Evolutionary conservation across 2,888 invertebrate genomes (phyloP), one percentile per base, ranked within the genome.

Genomic region (Perithous albicinctus): DNA sequence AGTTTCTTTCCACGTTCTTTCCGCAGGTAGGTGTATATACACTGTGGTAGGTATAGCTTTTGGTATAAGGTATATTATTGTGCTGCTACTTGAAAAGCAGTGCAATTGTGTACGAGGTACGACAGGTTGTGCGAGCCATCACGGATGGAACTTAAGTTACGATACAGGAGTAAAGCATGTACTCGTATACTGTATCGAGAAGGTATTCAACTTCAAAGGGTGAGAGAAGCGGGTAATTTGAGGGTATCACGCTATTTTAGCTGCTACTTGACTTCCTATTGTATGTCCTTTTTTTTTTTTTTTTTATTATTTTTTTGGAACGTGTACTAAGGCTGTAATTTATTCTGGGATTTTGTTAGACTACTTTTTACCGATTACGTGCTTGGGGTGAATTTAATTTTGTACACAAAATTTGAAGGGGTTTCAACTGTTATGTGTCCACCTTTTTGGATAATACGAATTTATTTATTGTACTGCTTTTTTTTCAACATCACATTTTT

Each of bases 231-330:
- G n/a, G 54, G 32, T 75, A 64, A 76, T 75, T 70, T 18, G 56
- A 15, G 56, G 43, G 12, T 76, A 56, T 75, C 80, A 80, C 70
- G 75, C 80, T 66, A 75, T 56, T 41, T 63, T 38, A 15, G 29
- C 43, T 7, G 29, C n/a, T 10, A 32, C 20, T 35, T 38, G 15
- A 64, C 7, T 35, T 41, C 23, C 35, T 26, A 66, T 32, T 46
- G 41, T 70, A 43, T 74, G n/a, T n/a, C n/a, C n/a, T n/a, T n/a
- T n/a, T n/a, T n/a, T n/a, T n/a, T n/a, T n/a, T n/a, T n/a, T n/a
- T n/a, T n/a, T n/a, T n/a, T n/a, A n/a, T n/a, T n/a, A n/a, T 32
- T 61, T 8, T 41, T 15, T 35, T 32, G 4, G 29, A 32, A 18
- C 32, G 15, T n/a, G 32, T 4, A 23, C 18, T 12, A 38, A 10